Percentiles rank a stretch among this genome's conserved stretches.
These are phyloP conservation scores for Colinus virginianus DNA, from an alignment of 2,113 vertebrate genomes.

Conservation along the genomic window DNA sequence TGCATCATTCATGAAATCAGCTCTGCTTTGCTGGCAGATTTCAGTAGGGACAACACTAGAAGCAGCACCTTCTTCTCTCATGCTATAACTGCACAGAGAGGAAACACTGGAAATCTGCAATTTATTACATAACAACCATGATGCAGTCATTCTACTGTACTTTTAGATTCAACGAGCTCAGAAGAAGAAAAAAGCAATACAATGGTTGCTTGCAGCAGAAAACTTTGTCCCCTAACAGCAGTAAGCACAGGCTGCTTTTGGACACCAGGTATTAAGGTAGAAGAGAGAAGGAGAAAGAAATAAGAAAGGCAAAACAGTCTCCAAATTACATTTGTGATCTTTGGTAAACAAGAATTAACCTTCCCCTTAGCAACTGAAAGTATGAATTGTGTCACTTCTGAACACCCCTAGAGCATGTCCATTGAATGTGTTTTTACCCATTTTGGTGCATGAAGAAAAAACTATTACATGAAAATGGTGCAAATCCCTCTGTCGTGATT, in stretches of 20 bases:
- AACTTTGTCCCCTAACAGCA: background rate
- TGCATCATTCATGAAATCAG: slow-evolving; percentile 13
- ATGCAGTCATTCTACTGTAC: background rate
- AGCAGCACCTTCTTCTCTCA: background rate
- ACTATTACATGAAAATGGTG: background rate
- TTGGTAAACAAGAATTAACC: background rate
- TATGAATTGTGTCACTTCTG: background rate
- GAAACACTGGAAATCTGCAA: background rate
- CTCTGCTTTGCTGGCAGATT: background rate
- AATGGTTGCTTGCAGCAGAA: background rate
- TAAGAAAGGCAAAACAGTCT: background rate
- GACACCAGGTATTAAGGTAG: background rate
- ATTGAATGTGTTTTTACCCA: background rate
- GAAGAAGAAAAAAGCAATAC: background rate
- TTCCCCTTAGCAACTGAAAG: background rate
- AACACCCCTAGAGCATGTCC: background rate
- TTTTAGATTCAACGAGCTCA: background rate
- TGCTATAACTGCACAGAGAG: background rate
- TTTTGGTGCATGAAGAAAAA: background rate
- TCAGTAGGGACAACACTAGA: background rate
- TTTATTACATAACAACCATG: background rate
- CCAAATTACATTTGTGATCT: background rate
- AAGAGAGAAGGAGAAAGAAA: background rate
- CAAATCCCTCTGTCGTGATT: background rate
- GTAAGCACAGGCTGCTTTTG: background rate